These are phyloP conservation scores for Rhinatrema bivittatum DNA, from an alignment of 2,797 vertebrate species.

Conservation along the genomic window DNA sequence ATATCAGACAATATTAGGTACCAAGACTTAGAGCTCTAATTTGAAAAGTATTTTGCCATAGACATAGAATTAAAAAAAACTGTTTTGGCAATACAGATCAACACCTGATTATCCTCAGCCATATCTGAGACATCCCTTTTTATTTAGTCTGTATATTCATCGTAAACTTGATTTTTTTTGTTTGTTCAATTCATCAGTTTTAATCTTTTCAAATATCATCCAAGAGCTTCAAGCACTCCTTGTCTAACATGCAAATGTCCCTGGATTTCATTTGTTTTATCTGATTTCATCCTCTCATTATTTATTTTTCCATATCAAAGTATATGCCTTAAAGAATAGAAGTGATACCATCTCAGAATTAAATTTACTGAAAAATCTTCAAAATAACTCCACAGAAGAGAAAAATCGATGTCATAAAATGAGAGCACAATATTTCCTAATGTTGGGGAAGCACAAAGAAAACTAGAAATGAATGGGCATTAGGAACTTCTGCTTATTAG, in stretches of 20 bases:
- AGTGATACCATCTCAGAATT: no score
- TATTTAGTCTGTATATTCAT: neutral
- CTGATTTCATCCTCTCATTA: neutral
- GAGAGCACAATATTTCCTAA: no score
- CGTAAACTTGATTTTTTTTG: neutral
- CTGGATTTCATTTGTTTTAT: neutral
- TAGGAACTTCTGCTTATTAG: slow-evolving; percentile 23
- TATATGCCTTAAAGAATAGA: neutral
- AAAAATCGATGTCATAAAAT: no score
- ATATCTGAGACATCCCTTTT: slow-evolving; percentile 2
- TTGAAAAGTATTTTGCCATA: no score
- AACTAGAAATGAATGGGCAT: slow-evolving; percentile 19
- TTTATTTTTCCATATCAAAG: neutral
- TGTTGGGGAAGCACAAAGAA: no score
- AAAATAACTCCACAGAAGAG: no score
- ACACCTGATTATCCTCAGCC: neutral
- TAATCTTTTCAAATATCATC: neutral
- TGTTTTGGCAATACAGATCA: no score
- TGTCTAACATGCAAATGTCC: neutral
- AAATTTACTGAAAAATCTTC: no score
- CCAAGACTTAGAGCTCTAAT: no score
- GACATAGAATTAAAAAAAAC: no score
- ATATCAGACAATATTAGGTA: no score
- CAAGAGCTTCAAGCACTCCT: no score
- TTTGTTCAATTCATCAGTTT: neutral